Conservation (phyloP, 2,797 vertebrate species). For the Pyrocephalus nanus region DNA sequence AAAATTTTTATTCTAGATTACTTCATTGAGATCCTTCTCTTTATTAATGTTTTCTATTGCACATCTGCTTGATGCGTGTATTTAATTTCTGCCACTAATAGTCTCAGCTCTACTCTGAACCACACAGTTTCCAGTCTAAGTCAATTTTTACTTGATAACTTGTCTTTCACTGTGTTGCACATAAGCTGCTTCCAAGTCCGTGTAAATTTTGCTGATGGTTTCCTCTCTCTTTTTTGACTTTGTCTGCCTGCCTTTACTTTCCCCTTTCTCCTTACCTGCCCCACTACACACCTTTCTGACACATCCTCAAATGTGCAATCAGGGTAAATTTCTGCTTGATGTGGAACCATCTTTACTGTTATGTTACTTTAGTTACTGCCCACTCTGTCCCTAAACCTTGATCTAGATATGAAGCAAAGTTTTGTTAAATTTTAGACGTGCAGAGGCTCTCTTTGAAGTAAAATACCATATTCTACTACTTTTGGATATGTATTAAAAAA, state of each 20-base stretch:
- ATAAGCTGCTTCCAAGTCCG: background rate
- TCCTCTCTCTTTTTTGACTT: background rate
- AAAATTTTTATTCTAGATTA: slow-evolving; percentile 23
- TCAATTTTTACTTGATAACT: background rate
- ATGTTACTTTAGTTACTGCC: background rate
- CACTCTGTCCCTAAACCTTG: background rate
- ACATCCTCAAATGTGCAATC: background rate
- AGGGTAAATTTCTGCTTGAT: background rate
- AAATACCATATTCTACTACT: background rate
- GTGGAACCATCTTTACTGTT: background rate
- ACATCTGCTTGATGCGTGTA: slow-evolving; percentile 1
- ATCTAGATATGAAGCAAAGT: background rate
- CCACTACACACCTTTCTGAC: background rate
- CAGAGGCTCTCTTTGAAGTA: background rate
- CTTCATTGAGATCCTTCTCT: slow-evolving; percentile 37
- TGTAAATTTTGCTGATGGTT: background rate
- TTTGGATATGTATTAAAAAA: background rate
- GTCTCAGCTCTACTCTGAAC: slow-evolving; percentile 32
- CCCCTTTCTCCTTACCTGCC: background rate
- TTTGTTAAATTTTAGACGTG: background rate
- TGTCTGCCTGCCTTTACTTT: background rate
- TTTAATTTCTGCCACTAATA: background rate
- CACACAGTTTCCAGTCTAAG: background rate
- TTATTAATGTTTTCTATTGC: slow-evolving; percentile 35
- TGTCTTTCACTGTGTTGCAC: background rate